Evolutionary conservation across 2,797 vertebrate species (phyloP).

Genomic region (Liasis olivaceus): DNA sequence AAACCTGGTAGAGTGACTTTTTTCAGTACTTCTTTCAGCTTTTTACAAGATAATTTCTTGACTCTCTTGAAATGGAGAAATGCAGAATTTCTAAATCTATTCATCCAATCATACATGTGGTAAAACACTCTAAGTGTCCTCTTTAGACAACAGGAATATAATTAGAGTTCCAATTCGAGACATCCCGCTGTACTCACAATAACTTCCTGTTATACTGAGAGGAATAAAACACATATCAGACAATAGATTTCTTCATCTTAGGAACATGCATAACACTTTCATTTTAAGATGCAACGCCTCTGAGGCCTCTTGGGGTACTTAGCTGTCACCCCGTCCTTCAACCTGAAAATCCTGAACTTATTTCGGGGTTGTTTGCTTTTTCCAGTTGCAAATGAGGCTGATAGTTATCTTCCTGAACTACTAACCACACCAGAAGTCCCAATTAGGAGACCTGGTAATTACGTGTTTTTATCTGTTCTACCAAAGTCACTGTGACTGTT

Average conservation of each 20-base stretch:
- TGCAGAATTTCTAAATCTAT: not conserved
- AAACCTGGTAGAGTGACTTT: conserved; percentile 33
- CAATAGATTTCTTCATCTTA: not conserved
- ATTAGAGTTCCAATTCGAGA: not conserved
- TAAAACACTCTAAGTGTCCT: not conserved
- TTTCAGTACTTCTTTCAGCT: not conserved
- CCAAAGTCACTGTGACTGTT: no score
- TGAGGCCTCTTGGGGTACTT: not conserved
- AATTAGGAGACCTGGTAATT: conserved; percentile 26
- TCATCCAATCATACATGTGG: not conserved
- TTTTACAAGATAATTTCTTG: not conserved
- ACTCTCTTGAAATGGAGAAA: not conserved
- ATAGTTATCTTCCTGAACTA: not conserved
- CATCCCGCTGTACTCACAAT: not conserved
- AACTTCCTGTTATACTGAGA: not conserved
- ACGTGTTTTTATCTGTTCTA: not conserved
- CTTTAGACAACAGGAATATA: not conserved
- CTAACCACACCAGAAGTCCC: not conserved
- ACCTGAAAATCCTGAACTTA: not conserved
- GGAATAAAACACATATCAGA: not conserved
- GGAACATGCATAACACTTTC: not conserved
- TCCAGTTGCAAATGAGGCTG: conserved; percentile 18
- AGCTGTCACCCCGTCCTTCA: not conserved
- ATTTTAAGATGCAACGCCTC: not conserved
- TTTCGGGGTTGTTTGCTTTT: not conserved